Base-by-base conservation (phyloP, 1,140 invertebrate genomes). In the Neodiprion fabricii region DNA sequence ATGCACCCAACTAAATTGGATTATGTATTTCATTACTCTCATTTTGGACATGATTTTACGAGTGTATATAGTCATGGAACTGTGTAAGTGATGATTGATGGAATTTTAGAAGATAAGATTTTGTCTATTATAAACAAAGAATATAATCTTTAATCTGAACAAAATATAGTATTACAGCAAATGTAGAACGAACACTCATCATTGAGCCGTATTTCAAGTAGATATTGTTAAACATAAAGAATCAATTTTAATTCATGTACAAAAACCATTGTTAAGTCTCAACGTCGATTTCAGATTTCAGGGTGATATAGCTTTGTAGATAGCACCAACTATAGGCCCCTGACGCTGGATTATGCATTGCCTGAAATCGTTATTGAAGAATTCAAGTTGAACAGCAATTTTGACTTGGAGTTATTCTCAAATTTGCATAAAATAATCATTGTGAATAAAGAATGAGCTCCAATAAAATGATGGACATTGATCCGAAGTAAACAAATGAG, bases 271-370 rank as follows among this genome's bases (percentile, higher is more conserved):
- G 50, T 11, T n/a, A 53, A 53, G 50, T 53, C 4, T 40, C 28
- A 40, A 40, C 28, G 28, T 40, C 28, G 28, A 40, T 5, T 2
- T 40, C 28, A 40, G 28, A 40, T 73, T 79, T 83, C 78, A 84
- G 72, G 76, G 73, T 11, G 83, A 78, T 65, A 82, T 77, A 76
- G 86, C 81, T 79, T 89, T 89, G 75, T 88, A 88, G 75, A 89
- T 83, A 73, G 87, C 87, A 72, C 85, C 86, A 75, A 87, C 84
- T 48, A 89, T 80, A 73, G 82, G 79, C 21, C 85, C 86, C 69
- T 87, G 77, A 12, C 84, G 85, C 67, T 85, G 83, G 75, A 89
- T 89, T n/a, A 88, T 78, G 73, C 87, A 89, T 74, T 87, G 85
- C 74, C 88, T 89, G 73, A 49, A 85, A 82, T 78, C 77, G 11